These are phyloP conservation scores for Lingula anatina DNA, from an alignment of 2,888 invertebrate species.

Conservation along the genomic window DNA sequence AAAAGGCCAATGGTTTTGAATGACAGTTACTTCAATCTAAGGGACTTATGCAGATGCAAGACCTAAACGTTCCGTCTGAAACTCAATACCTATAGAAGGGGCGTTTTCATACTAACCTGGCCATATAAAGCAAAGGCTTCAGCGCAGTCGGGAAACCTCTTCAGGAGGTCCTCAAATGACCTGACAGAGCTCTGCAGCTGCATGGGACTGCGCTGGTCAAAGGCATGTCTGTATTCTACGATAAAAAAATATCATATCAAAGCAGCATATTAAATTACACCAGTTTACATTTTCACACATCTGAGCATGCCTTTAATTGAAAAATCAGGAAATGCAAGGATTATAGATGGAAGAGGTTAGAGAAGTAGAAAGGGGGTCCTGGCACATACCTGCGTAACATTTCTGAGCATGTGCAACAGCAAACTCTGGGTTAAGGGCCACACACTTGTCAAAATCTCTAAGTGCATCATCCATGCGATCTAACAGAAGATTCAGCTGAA, in stretches of 20 bases:
- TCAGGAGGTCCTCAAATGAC: slow-evolving; percentile 67
- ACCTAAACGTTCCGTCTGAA: too few species aligned
- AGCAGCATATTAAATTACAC: not conserved
- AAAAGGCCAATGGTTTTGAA: too few species aligned
- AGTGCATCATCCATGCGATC: slow-evolving; percentile 78
- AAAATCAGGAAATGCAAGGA: too few species aligned
- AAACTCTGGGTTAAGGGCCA: slow-evolving; percentile 75
- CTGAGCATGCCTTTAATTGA: not conserved
- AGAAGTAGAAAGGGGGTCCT: not conserved
- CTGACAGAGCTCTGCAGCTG: slow-evolving; percentile 57
- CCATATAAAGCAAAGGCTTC: slow-evolving; percentile 87
- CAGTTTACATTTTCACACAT: too few species aligned
- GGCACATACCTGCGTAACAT: slow-evolving; percentile 62
- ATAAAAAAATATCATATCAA: slow-evolving; percentile 4
- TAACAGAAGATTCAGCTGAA: slow-evolving; percentile 74
- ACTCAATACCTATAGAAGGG: too few species aligned
- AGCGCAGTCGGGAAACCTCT: slow-evolving; percentile 75
- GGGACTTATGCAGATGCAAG: too few species aligned
- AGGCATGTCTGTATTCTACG: slow-evolving; percentile 70
- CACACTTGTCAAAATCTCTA: slow-evolving; percentile 76
- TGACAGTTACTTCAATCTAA: too few species aligned
- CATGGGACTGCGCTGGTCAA: slow-evolving; percentile 36
- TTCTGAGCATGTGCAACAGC: slow-evolving; percentile 85
- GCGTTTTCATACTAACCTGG: too few species aligned
- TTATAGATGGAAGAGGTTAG: too few species aligned